Base-by-base conservation (phyloP, 2,888 invertebrate genomes). In the Hydrotaea cyrtoneurina region DNA sequence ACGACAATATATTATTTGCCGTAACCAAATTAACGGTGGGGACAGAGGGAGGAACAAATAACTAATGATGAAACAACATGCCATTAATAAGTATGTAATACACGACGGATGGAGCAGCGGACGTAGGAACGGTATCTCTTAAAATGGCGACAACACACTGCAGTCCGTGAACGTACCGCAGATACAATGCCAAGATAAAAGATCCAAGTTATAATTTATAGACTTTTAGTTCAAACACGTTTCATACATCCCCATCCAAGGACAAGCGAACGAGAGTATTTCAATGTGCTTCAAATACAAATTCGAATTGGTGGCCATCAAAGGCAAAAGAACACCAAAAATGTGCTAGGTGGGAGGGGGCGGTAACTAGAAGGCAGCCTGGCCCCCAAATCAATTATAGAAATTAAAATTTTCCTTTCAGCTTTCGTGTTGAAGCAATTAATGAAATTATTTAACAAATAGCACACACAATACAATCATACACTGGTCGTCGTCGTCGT, bases 381-480 rank as follows among this genome's bases (percentile, higher is more conserved):
- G 17, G 15, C 59, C 4, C 26, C 64, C n/a, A 88, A 89, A 88
- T 89, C 91, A 90, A 90, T 90, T 90, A 91, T 88, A 89, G 88
- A 90, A 90, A 90, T 91, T 90, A 91, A 89, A 89, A 88, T 88
- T 88, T 89, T 87, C 83, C 82, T 86, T 86, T 83, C 86, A 86
- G 87, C 87, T 87, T 76, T 81, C 64, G 64, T 84, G 64, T 80
- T 64, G 73, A 72, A 78, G 66, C 89, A 90, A 89, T 89, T 91
- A 90, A 91, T 90, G 89, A 88, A 90, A 90, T 91, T 87, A 86
- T 62, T 46, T 46, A 43, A 46, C 59, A 62, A 74, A 43, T 19
- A 43, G 46, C 26, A 17, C 74, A 43, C 23, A 53, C 53, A 53
- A 69, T 1, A 66, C 69, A 46, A 50, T 53, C 39, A 57, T 10